Evolutionary conservation across 2,113 vertebrate genomes (phyloP).

Genomic region (Gorsachius goisagi): DNA sequence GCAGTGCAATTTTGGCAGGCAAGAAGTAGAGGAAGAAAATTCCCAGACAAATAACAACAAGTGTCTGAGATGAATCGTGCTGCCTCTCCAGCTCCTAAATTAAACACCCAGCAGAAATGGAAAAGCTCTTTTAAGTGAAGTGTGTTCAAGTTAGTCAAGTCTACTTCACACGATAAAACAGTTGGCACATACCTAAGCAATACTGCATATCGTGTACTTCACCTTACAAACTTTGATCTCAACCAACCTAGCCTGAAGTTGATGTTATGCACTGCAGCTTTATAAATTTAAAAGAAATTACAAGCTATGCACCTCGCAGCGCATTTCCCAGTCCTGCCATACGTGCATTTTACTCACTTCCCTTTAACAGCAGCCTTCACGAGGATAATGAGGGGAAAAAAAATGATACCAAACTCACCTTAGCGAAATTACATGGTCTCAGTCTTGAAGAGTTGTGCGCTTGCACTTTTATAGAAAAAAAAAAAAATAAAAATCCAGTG

Average conservation of each 20-base stretch:
- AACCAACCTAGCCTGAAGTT: too few species aligned
- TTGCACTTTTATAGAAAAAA: neutral
- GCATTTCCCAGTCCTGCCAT: neutral
- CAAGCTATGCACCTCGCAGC: neutral
- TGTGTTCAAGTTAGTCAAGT: neutral
- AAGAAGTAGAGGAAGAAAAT: neutral
- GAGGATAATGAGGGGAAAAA: neutral
- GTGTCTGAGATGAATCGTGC: neutral
- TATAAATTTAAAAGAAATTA: neutral
- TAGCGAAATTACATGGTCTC: neutral
- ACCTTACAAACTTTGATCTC: neutral
- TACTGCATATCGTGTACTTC: accelerated
- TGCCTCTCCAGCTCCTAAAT: neutral
- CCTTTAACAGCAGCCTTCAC: neutral
- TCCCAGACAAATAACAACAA: neutral
- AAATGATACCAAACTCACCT: neutral
- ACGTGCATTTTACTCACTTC: accelerated
- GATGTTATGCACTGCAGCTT: neutral
- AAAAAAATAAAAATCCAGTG: neutral
- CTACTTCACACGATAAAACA: neutral
- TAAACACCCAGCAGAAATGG: neutral
- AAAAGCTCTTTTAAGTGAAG: neutral
- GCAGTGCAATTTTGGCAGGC: neutral
- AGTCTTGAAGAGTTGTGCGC: neutral
- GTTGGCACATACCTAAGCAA: neutral